These are phyloP conservation scores for Pheosia tremula DNA, from an alignment of 2,888 invertebrate species.

Conservation along the genomic window DNA sequence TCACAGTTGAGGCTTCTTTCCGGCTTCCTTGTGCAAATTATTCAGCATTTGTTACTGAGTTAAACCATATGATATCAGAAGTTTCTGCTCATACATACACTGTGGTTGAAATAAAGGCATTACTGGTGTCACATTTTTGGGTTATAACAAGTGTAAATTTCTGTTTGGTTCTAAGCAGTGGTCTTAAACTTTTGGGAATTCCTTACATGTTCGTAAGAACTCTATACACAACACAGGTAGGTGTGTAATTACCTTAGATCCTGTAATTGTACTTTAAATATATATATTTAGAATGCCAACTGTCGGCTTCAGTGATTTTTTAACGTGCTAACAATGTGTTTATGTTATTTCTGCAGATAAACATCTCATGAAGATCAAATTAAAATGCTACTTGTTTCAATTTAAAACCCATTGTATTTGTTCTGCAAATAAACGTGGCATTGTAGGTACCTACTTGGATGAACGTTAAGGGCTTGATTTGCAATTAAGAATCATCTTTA, in stretches of 20 bases:
- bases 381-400: background rate
- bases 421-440: constrained; percentile 3
- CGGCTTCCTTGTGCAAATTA: too few relatives aligned
- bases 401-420: constrained; percentile 6
- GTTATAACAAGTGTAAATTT: too few relatives aligned
- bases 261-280: background rate
- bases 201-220: too few relatives aligned
- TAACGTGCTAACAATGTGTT: background rate
- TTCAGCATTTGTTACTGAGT: too few relatives aligned
- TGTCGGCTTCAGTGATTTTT: background rate
- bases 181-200: too few relatives aligned
- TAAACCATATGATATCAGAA: too few relatives aligned
- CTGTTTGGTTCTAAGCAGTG: too few relatives aligned
- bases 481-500: background rate
- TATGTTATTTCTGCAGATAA: background rate
- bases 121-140: too few relatives aligned
- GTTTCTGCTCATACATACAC: too few relatives aligned
- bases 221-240: too few relatives aligned
- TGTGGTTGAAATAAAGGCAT: too few relatives aligned
- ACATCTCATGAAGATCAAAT: background rate
- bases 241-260: background rate
- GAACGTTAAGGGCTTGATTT: background rate
- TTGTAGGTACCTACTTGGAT: background rate
- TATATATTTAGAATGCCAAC: background rate
- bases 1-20: too few relatives aligned